These are phyloP conservation scores for Chlorodrepanis virens DNA, from an alignment of 2,113 vertebrate species.

Conservation along the genomic window DNA sequence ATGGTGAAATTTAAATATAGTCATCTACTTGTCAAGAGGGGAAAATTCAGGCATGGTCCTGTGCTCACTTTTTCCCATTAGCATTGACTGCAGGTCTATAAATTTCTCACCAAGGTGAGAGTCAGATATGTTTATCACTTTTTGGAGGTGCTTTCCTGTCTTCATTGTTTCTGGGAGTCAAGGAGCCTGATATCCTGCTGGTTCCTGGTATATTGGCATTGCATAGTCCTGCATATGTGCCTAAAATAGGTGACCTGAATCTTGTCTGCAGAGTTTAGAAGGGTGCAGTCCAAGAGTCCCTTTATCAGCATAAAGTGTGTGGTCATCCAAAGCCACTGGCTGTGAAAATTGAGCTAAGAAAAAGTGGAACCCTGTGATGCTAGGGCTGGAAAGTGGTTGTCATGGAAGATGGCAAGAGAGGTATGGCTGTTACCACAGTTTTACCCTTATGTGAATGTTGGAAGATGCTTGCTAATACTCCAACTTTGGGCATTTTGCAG, in stretches of 20 bases:
- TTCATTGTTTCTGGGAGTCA: not conserved
- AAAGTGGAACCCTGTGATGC: slow-evolving; percentile 10
- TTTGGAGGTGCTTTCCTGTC: not conserved
- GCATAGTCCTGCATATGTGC: not conserved
- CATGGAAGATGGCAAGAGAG: slow-evolving; percentile 19
- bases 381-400: slow-evolving; percentile 32
- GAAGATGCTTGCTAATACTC: not conserved
- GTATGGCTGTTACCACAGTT: not conserved
- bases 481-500: not conserved
- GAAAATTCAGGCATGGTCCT: not conserved
- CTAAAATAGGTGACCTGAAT: slow-evolving; percentile 45
- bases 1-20: not conserved
- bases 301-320: slow-evolving; percentile 24
- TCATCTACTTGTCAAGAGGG: not conserved
- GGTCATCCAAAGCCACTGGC: slow-evolving; percentile 29
- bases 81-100: not conserved
- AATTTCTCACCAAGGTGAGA: not conserved
- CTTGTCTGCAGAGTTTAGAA: slow-evolving; percentile 50
- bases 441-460: not conserved
- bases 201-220: not conserved
- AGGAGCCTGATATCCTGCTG: not conserved
- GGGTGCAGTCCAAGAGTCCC: slow-evolving; percentile 21
- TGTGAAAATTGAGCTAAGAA: slow-evolving; percentile 27
- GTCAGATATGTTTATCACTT: not conserved
- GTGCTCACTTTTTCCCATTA: not conserved